Percentiles rank a stretch among this genome's conserved stretches.
Evolutionary conservation across 92 coral and sea anemone species (phyloP).

Genomic region (Parazoanthus darwini): DNA sequence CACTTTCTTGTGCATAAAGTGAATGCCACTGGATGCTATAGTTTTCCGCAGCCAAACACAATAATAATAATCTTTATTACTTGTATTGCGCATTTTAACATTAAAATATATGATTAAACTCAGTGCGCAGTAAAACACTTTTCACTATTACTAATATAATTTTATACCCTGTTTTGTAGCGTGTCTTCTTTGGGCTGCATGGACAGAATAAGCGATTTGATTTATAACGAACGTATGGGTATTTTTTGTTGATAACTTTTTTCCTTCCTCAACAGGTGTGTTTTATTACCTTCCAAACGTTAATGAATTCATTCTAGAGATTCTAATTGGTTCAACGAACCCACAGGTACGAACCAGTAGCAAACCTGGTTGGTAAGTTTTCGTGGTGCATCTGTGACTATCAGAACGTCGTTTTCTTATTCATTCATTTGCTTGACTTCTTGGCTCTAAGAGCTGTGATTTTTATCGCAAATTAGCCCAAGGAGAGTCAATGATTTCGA

Average conservation of each 20-base stretch:
- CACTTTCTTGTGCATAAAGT: too few species aligned
- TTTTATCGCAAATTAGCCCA: not conserved
- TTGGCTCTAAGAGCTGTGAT: not conserved
- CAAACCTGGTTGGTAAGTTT: not conserved
- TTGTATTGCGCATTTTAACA: too few species aligned
- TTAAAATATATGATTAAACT: too few species aligned
- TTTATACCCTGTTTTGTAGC: too few species aligned
- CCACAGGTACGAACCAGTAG: conserved; percentile 68
- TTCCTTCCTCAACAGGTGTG: conserved; percentile 62
- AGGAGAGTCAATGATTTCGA: too few species aligned
- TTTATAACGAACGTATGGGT: not conserved
- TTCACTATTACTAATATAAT: too few species aligned
- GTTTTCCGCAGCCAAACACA: too few species aligned
- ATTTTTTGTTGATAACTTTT: not conserved
- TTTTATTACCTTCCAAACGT: conserved; percentile 92
- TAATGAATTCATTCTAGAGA: conserved; percentile 82
- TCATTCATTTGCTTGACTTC: too few species aligned
- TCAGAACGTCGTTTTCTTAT: too few species aligned
- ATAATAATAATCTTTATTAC: too few species aligned
- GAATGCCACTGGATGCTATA: too few species aligned
- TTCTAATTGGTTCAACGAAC: conserved; percentile 76
- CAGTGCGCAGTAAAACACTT: too few species aligned
- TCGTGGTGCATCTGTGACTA: not conserved
- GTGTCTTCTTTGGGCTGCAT: not conserved
- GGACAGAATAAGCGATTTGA: not conserved